phyloP scores from a whole-genome alignment of 2,888 invertebrate genomes.

The Macrosoma leucophasiata region DNA sequence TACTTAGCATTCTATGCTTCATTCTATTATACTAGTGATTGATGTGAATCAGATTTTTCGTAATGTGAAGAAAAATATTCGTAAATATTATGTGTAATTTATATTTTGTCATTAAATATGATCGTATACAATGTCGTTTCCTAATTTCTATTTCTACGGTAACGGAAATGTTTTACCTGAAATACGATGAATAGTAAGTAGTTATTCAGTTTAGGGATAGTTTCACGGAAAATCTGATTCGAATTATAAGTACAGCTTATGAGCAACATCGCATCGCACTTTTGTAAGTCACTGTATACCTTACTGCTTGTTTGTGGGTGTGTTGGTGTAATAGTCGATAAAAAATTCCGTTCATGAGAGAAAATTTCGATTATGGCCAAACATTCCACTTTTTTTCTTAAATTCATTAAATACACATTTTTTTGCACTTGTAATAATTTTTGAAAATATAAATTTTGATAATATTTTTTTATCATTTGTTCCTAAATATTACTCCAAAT shows the following conservation, averaged over 20 bases:
- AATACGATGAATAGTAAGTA: too few species aligned
- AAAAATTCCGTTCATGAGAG: conserved; percentile 59
- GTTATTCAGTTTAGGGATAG: too few species aligned
- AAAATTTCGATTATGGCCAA: conserved; percentile 71
- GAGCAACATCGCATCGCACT: conserved; percentile 65
- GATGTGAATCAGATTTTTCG: conserved; percentile 62
- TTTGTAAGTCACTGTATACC: conserved; percentile 64
- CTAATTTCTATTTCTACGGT: too few species aligned
- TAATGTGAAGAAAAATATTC: conserved; percentile 1
- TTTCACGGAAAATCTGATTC: conserved; percentile 56
- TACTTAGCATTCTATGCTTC: conserved; percentile 70
- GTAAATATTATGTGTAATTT: too few species aligned
- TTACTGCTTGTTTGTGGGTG: conserved; percentile 61
- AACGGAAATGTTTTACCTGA: too few species aligned
- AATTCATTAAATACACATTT: conserved; percentile 66
- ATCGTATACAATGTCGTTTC: too few species aligned
- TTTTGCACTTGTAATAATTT: conserved; percentile 75
- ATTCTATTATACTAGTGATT: conserved; percentile 70
- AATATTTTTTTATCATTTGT: conserved; percentile 71
- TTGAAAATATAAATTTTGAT: conserved; percentile 77
- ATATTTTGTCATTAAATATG: too few species aligned
- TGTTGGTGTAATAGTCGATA: conserved; percentile 69
- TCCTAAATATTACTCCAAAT: conserved; percentile 77
- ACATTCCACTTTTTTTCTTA: conserved; percentile 64
- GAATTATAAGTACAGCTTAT: conserved; percentile 50